Base-by-base conservation (phyloP, 2,113 vertebrate species). In the Montifringilla adamsi region DNA sequence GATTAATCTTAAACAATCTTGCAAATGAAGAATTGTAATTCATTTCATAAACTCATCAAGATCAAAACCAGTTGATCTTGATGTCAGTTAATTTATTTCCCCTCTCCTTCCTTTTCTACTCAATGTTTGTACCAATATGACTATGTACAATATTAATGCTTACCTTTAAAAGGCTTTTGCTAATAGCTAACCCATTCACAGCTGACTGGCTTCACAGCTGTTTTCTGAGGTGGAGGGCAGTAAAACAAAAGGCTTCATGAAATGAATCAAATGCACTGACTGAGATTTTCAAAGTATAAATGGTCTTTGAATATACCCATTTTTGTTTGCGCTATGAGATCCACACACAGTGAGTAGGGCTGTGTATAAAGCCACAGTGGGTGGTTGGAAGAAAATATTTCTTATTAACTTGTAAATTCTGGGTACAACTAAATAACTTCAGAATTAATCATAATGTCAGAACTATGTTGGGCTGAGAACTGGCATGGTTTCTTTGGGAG, bases 1-100 rank as follows among this genome's bases (percentile, higher is more conserved):
- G 95, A 95, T 96, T 88, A 79, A 95, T 97, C 67, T 95, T 89
- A 94, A 96, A 97, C 93, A 95, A 92, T 95, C 78, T 93, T 81
- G 94, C 87, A 96, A 95, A 96, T 97, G 83, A 93, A 89, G 37
- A 92, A 94, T 82, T 74, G 30, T 24, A 92, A 88, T 97, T 87
- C 24, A 93, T 92, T 96, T 95, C 91, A 90, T 79, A 88, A 95
- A 93, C 87, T 96, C 81, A 94, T 83, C 89, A 94, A 95, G 86
- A 85, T 89, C 80, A 90, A 95, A 96, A 94, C 52, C 43, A 84
- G 77, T 88, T 93, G 82, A 92, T 96, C 89, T 75, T 69, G 47
- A 90, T 94, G 84, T 84, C 89, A 90, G 68, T 96, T 96, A 86
- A 94, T 97, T 95, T 92, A 92, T 84, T 95, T 87, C 22, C 31